Percentiles rank a stretch among this genome's conserved stretches.
Conservation (phyloP, 1,140 invertebrate species). For the Antheraea pernyi region DNA sequence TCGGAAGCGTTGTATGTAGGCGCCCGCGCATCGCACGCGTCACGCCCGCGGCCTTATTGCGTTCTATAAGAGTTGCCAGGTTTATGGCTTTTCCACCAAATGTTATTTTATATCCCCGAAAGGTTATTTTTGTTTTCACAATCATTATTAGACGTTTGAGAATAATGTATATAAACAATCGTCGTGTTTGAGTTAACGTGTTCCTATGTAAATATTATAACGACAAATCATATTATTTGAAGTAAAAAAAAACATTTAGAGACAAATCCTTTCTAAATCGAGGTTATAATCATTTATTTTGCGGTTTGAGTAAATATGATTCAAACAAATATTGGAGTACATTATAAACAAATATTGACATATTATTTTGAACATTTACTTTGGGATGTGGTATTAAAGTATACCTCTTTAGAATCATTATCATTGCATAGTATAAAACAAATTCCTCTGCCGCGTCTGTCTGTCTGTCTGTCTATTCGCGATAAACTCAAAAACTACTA, state of each 20-base stretch:
- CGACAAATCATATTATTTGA: neutral
- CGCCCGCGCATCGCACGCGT: constrained; percentile 14
- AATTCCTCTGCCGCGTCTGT: too few relatives aligned
- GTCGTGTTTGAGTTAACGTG: neutral
- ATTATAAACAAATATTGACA: too few relatives aligned
- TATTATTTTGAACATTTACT: too few relatives aligned
- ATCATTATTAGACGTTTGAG: neutral
- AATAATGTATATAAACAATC: neutral
- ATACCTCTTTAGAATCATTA: too few relatives aligned
- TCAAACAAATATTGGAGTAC: too few relatives aligned
- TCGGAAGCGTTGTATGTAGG: constrained; percentile 22
- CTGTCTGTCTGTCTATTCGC: too few relatives aligned
- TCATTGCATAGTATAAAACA: too few relatives aligned
- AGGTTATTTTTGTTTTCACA: constrained; percentile 1
- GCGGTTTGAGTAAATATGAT: too few relatives aligned
- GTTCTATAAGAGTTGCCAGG: constrained; percentile 1
- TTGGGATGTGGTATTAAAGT: too few relatives aligned
- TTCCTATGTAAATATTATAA: neutral
- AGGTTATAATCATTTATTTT: neutral
- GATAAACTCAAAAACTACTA: too few relatives aligned
- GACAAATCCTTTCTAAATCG: neutral
- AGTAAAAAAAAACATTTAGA: neutral
- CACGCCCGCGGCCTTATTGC: constrained; percentile 13
- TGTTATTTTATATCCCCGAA: neutral
- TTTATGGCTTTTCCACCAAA: neutral